Base-by-base conservation (phyloP, 1,140 invertebrate genomes). In the Lepidurus arcticus region DNA sequence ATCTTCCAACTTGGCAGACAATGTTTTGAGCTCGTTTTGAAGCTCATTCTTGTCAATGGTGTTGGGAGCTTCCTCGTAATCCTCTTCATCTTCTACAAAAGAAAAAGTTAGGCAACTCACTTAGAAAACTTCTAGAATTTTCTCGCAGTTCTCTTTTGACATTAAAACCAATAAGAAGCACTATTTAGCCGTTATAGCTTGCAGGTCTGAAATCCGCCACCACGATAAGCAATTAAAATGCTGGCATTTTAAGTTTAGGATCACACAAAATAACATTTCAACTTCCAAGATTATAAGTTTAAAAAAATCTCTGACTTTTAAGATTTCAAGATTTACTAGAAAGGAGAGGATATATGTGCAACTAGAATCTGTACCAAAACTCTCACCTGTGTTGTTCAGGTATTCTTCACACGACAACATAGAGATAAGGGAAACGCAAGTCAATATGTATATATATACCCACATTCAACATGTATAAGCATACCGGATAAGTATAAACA, bases 41-140 rank as follows among this genome's bases (percentile, higher is more conserved):
- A 89, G 83, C 80, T 90, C 89, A 76, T 85, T 85, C 80, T 87
- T 86, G 78, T 88, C 87, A 13, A 53, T 73, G 85, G 84, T 45
- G 83, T 82, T 8, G 84, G 82, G 16, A 85, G 83, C 73, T 87
- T 82, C 81, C 21, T 81, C 83, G 42, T 87, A 83, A 75, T 94
- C 93, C 81, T 94, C 92, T 83, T 97, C 95, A 84, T 96, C 94
- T 85, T 94, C 92, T 85, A 83, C 82, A 86, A 86, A 34, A 78
- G 45, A 34, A 34, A 4, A 34, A 34, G 34, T 34, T 34, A 34
- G 34, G 34, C 34, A 34, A 34, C 3, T 34, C 34, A 34, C 34
- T 34, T 34, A 34, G 34, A 34, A 1, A 34, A 34, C 4, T 4
- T 34, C 34, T 0, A 34, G 34, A 34, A 34, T 34, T 34, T 34